Evolutionary conservation across 2,797 vertebrate genomes (phyloP).

Genomic region (Danio kyathit): DNA sequence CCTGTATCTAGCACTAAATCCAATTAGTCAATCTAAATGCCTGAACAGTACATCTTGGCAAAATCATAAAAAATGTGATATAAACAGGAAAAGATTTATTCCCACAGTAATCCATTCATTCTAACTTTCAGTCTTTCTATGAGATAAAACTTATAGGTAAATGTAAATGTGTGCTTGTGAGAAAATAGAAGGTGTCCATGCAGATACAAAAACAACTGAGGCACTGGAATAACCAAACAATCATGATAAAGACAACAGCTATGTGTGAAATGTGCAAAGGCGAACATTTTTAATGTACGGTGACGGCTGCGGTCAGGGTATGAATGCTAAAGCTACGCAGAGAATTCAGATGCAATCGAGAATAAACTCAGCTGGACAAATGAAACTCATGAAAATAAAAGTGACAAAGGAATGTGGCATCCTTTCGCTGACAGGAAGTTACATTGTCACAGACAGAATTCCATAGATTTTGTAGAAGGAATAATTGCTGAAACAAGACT

Average conservation of each 20-base stretch:
- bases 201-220: slow-evolving; percentile 58
- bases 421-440: slow-evolving; percentile 28
- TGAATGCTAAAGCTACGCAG: not conserved
- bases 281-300: not conserved
- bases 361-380: slow-evolving; percentile 1
- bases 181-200: slow-evolving; percentile 63
- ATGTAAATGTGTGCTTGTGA: no score
- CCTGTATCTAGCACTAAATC: not conserved
- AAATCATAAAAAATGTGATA: not conserved
- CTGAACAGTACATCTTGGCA: not conserved
- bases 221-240: slow-evolving; percentile 7
- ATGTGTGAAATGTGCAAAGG: not conserved
- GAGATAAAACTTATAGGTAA: no score
- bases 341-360: slow-evolving; percentile 9
- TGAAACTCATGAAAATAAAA: slow-evolving; percentile 14
- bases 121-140: slow-evolving; percentile 45
- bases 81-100: slow-evolving; percentile 51
- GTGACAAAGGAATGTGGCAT: not conserved
- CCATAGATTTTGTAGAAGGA: not conserved
- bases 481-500: not conserved
- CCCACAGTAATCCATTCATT: slow-evolving; percentile 48
- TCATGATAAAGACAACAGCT: not conserved
- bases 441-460: slow-evolving; percentile 13
- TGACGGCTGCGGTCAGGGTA: not conserved
- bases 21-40: not conserved